Base-by-base conservation (phyloP, 2,113 vertebrate species). In the Conger conger region DNA sequence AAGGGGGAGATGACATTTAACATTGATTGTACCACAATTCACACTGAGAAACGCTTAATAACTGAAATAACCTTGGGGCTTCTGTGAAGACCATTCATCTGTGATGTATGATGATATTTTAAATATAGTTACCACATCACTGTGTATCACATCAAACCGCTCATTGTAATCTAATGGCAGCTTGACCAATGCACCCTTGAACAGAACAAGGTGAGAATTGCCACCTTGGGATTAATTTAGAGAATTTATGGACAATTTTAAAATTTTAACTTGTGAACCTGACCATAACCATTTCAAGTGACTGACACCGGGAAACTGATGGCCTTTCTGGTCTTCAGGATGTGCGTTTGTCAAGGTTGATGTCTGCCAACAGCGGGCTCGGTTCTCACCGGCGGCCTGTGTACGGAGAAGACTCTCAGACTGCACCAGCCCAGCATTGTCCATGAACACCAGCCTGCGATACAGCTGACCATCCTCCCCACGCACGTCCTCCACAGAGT, bases 391-490 rank as follows among this genome's bases (percentile, higher is more conserved):
- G 0, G 93, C 90, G 87, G 88, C 79, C 87, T 89, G 86, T 87
- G 88, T 1, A 16, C 77, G 0, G 80, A 99, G 90, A 38, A 96
- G 96, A 89, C 95, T 96, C 92, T 99, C 98, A 0, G 98, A 99
- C 91, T 99, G 98, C 86, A 99, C 96, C 82, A 99, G 96, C 0
- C 96, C 96, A 84, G 95, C 90, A 86, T 96, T 99, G 84, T 92
- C 91, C 87, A 99, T 95, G 91, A 99, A 99, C 86, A 99, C 87
- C 13, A 99, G 96, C 77, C 97, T 94, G 37, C 98, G 96, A 79
- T 98, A 99, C 63, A 95, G 94, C 77, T 88, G 92, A 37, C 85
- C 94, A 9, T 96, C 96, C 0, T 97, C 97, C 38, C 97, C 98
- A 86, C 95, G 96, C 54, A 99, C 97, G 0, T 99, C 98, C 92